A percentile compares a stretch with the other conserved stretches of the same genome.
Conservation (phyloP, 2,888 invertebrate species). For the Sylvicola fuscatus region DNA sequence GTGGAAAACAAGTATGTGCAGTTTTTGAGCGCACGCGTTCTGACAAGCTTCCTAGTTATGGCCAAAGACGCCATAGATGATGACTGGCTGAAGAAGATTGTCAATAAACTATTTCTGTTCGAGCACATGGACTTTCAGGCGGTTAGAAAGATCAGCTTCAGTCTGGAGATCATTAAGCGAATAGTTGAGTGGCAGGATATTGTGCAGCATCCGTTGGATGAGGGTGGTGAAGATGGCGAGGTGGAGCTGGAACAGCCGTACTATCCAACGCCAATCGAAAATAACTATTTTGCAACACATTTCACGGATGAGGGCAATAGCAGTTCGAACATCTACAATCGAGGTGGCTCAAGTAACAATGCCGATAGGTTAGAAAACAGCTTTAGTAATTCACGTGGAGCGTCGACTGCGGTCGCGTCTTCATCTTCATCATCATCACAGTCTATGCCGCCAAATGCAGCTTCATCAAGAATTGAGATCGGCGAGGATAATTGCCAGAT, state of each 20-base stretch:
- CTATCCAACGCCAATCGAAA: constrained; percentile 17
- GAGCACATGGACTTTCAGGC: constrained; percentile 40
- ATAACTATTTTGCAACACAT: constrained; percentile 23
- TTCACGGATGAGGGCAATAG: constrained; percentile 12
- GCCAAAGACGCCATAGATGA: constrained; percentile 55
- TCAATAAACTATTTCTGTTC: constrained; percentile 45
- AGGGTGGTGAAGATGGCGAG: constrained; percentile 5
- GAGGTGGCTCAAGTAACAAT: constrained; percentile 4
- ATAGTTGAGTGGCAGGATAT: constrained; percentile 79
- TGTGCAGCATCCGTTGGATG: constrained; percentile 42
- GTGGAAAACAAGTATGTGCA: constrained; percentile 62
- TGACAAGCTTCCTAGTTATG: constrained; percentile 66
- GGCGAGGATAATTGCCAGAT: not conserved
- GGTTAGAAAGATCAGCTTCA: constrained; percentile 60
- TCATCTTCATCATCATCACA: constrained; percentile 7
- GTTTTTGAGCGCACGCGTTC: constrained; percentile 56
- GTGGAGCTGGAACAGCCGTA: constrained; percentile 1
- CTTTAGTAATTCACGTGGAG: not conserved
- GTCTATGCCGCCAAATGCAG: constrained; percentile 1
- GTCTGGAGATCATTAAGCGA: constrained; percentile 64
- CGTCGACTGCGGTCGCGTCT: not conserved
- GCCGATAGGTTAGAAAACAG: not conserved
- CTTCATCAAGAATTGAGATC: not conserved
- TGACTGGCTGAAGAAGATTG: constrained; percentile 58
- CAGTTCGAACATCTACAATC: constrained; percentile 4